A percentile compares a stretch with the other conserved stretches of the same genome.
Conservation (phyloP, 2,888 invertebrate genomes). For the Drosophila suboccidentalis region DNA sequence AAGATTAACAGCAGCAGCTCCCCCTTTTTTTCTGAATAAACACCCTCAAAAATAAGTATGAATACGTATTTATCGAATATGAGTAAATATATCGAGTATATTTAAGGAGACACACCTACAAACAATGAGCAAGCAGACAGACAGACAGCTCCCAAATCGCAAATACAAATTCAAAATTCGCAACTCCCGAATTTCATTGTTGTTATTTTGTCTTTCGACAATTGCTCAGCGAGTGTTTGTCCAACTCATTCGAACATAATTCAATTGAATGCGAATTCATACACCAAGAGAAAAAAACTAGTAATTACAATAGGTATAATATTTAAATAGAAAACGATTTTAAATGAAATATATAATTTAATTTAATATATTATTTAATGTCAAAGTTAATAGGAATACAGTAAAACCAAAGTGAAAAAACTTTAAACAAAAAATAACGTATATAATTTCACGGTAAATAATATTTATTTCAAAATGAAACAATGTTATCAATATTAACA, state of each 20-base stretch:
- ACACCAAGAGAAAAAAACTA: background rate
- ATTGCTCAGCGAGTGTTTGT: conserved; percentile 49
- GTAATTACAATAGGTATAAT: background rate
- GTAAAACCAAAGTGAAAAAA: background rate
- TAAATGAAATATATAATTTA: background rate
- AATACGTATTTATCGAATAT: conserved; percentile 4
- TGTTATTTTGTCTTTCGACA: conserved; percentile 22
- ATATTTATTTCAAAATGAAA: no score
- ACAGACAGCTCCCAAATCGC: background rate
- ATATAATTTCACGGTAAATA: no score
- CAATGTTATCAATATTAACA: no score
- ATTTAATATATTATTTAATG: no score
- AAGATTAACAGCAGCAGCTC: conserved; percentile 46
- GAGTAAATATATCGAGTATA: conserved; percentile 21
- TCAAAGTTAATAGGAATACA: no score
- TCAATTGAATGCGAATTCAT: conserved; percentile 54
- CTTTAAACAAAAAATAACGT: background rate
- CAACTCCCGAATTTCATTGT: conserved; percentile 30
- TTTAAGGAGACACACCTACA: conserved; percentile 58
- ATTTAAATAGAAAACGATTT: background rate
- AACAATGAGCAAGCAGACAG: conserved; percentile 32
- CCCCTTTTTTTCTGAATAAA: conserved; percentile 28
- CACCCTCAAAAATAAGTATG: conserved; percentile 42
- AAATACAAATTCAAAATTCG: background rate
- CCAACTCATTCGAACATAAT: conserved; percentile 77